Evolutionary conservation across 2,888 invertebrate species (phyloP), one percentile per base, ranked within the genome.

Genomic region (Archips xylosteana): DNA sequence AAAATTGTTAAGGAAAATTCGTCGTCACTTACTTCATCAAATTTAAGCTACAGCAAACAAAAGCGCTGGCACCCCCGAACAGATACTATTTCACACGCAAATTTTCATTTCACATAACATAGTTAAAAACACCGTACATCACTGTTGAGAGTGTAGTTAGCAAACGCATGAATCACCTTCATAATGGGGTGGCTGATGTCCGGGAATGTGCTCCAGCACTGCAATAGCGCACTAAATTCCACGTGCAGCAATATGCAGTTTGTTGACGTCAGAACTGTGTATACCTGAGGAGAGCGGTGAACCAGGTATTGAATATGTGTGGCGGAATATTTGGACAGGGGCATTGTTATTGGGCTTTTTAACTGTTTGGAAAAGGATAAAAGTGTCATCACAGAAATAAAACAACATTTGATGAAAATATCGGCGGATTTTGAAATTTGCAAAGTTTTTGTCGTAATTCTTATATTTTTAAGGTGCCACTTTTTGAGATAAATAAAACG

Each of bases 231-330:
- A 71, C 88, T 88, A 83, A 92, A 95, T 80, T 95, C 92, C 78
- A 95, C 84, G 77, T 91, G 90, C 64, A 95, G 86, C 76, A 95
- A 84, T 81, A 94, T 89, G 84, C 95, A 95, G 84, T 95, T 94
- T 77, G 95, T 95, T 75, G 90, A 85, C 75, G 95, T 95, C 85
- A 91, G 75, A 36, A 94, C 90, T 36, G 95, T 95, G 80, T 93
- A 89, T 70, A 92, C 92, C 94, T 94, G 87, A 62, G 80, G 23
- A 51, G 51, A 12, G 32, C 15, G 57, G 63, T 32, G 49, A 49
- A 57, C 72, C 23, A 23, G 23, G 23, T 23, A 49, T 36, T 59
- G 32, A 64, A 36, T 47, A 8, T 47, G 49, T 3, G 63, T 47
- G 62, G 34, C 34, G 15, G 12, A 47, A 45, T 71, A 13, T n/a